phyloP scores from a whole-genome alignment of 2,888 invertebrate genomes.

The Polyommatus icarus region DNA sequence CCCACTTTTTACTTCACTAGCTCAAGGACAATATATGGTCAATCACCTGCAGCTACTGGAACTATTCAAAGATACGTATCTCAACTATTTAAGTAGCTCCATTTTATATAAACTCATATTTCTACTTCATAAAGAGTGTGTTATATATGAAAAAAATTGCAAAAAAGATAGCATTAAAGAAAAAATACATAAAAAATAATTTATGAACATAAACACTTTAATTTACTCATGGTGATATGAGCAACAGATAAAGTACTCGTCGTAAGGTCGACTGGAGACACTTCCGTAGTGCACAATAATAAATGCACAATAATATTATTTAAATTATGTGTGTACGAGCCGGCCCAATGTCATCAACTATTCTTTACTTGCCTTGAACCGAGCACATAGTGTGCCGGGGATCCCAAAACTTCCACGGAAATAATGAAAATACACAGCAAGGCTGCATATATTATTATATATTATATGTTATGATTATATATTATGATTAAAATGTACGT shows the following conservation, averaged over 20 bases:
- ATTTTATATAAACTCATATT: neutral
- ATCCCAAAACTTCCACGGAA: slow-evolving; percentile 32
- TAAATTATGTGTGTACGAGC: slow-evolving; percentile 57
- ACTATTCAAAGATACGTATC: neutral
- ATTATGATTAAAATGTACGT: slow-evolving; percentile 8
- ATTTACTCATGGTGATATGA: slow-evolving; percentile 34
- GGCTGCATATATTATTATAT: slow-evolving; percentile 23
- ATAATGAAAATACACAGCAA: slow-evolving; percentile 15
- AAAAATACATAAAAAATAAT: neutral
- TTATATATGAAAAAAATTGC: neutral
- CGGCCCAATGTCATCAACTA: slow-evolving; percentile 67
- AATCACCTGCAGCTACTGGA: neutral
- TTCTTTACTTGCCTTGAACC: slow-evolving; percentile 51
- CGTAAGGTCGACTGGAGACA: slow-evolving; percentile 66
- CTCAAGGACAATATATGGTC: neutral
- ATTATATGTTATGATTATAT: neutral
- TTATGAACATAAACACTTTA: slow-evolving; percentile 26
- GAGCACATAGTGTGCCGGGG: neutral
- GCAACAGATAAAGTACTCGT: slow-evolving; percentile 48
- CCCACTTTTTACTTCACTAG: neutral
- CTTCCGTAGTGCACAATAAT: slow-evolving; percentile 64
- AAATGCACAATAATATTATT: slow-evolving; percentile 55
- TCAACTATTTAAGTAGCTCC: neutral
- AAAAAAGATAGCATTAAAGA: neutral
- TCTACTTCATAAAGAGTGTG: neutral